A percentile compares a stretch with the other conserved stretches of the same genome.
phyloP scores from a whole-genome alignment of 2,888 invertebrate genomes.

The Athalia circularis region DNA sequence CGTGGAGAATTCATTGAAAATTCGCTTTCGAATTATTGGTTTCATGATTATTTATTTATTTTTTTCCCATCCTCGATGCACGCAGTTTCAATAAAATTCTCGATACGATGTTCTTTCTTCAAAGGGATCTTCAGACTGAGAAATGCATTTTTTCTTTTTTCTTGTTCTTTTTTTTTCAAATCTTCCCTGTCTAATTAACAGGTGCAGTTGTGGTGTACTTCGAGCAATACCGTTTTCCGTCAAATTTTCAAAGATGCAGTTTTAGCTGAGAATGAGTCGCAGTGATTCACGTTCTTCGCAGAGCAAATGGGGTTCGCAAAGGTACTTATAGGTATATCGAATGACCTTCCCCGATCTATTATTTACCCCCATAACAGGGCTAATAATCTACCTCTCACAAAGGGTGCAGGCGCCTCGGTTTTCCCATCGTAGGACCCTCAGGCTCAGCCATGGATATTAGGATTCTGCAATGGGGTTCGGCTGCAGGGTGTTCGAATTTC shows the following conservation, averaged over 20 bases:
- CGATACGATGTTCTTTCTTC: too few species aligned
- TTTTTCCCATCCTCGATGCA: too few species aligned
- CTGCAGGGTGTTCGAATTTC: too few species aligned
- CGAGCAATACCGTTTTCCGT: neutral
- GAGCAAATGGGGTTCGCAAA: neutral
- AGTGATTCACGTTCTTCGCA: slow-evolving; percentile 4
- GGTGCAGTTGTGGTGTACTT: too few species aligned
- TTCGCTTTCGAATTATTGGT: too few species aligned
- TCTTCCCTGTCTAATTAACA: too few species aligned
- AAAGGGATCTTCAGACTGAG: too few species aligned
- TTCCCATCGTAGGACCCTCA: slow-evolving; percentile 14
- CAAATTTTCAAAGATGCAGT: slow-evolving; percentile 10
- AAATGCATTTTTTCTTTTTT: neutral
- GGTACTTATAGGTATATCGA: neutral
- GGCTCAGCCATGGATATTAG: neutral
- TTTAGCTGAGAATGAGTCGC: neutral
- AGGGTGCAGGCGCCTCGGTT: neutral
- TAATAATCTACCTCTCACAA: slow-evolving; percentile 33
- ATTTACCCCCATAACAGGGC: slow-evolving; percentile 18
- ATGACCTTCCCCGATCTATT: slow-evolving; percentile 33
- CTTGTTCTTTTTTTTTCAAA: neutral
- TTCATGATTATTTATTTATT: neutral
- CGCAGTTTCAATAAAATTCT: too few species aligned
- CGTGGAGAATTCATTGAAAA: too few species aligned
- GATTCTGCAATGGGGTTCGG: too few species aligned